Evolutionary conservation across 2,888 invertebrate species (phyloP).

Genomic region (Platycnemis pennipes): DNA sequence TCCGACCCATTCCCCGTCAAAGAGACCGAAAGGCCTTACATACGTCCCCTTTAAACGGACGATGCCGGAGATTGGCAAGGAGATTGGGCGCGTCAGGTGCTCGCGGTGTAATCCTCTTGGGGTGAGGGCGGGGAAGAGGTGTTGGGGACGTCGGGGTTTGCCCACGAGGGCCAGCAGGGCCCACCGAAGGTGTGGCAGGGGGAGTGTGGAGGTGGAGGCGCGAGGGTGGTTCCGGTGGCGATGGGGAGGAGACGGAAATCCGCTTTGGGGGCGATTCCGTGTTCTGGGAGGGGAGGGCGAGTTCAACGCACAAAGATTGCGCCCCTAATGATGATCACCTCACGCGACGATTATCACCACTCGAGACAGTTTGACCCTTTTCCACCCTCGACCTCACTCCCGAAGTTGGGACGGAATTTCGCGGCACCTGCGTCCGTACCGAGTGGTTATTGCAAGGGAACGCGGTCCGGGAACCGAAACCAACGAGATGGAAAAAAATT

Average conservation of each 20-base stretch:
- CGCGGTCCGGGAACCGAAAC: background rate
- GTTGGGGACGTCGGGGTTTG: background rate
- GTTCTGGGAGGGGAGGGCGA: too few species aligned
- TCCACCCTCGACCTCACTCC: background rate
- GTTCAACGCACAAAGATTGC: too few species aligned
- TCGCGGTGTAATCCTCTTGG: background rate
- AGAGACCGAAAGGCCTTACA: background rate
- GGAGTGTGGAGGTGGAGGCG: background rate
- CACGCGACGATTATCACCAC: too few species aligned
- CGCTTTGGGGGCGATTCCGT: too few species aligned
- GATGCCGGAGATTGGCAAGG: background rate
- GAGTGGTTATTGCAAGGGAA: too few species aligned
- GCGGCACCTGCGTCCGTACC: background rate
- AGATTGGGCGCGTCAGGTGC: background rate
- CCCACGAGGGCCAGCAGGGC: background rate
- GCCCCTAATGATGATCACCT: background rate
- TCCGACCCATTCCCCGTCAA: too few species aligned
- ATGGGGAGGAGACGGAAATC: background rate
- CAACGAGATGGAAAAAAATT: background rate
- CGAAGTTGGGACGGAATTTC: background rate
- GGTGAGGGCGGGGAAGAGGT: background rate
- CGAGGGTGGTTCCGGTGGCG: background rate
- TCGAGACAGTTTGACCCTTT: background rate
- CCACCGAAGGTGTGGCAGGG: background rate
- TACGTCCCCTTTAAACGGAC: background rate